A percentile compares a stretch with the other conserved stretches of the same genome.
phyloP scores from a whole-genome alignment of 2,797 vertebrate genomes.

The Podarcis lilfordi region DNA sequence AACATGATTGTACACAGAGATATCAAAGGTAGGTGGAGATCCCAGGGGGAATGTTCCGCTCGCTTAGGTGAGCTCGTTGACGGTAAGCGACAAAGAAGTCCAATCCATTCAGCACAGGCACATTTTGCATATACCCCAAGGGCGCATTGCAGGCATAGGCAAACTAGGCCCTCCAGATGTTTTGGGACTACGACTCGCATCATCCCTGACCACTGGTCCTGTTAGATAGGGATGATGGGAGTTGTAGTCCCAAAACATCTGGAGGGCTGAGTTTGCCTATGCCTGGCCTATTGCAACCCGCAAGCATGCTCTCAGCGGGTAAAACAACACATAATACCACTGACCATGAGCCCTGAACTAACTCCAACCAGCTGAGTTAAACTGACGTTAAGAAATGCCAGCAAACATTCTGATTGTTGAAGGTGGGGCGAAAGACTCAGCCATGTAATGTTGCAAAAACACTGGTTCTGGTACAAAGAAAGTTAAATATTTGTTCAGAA shows the following conservation, averaged over 20 bases:
- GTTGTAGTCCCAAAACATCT: too few species aligned
- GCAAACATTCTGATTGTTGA: too few species aligned
- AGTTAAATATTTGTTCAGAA: not conserved
- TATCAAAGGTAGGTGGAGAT: conserved; percentile 86
- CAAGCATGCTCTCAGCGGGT: too few species aligned
- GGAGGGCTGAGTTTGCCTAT: too few species aligned
- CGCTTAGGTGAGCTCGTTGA: not conserved
- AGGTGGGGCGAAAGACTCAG: not conserved
- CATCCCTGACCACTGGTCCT: too few species aligned
- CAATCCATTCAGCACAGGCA: not conserved
- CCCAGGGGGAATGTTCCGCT: not conserved
- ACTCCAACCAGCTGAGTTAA: not conserved
- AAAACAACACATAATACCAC: not conserved
- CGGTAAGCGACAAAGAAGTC: not conserved
- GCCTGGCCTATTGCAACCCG: not conserved
- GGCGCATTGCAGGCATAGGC: not conserved
- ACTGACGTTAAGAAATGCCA: not conserved
- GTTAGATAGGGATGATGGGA: too few species aligned
- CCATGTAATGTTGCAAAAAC: not conserved
- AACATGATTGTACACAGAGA: conserved; percentile 97
- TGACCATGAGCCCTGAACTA: too few species aligned
- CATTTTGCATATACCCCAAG: not conserved
- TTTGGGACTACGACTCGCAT: too few species aligned
- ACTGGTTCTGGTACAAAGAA: not conserved
- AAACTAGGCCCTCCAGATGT: too few species aligned